Evolutionary conservation across 2,797 vertebrate species (phyloP).

Genomic region (Spinibarbus caldwelli): DNA sequence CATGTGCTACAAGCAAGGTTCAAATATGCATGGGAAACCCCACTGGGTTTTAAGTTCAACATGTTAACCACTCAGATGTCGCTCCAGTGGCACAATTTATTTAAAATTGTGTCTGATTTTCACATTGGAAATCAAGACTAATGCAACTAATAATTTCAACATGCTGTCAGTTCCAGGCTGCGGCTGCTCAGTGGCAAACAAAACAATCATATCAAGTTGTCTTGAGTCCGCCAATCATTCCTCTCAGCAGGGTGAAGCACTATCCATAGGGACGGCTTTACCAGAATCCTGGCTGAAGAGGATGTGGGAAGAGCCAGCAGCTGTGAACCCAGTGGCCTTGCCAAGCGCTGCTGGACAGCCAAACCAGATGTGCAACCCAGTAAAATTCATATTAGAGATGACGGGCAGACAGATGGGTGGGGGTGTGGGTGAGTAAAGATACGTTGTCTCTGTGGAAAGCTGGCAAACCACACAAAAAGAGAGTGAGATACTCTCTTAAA

Average conservation of each 20-base stretch:
- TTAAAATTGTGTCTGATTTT: conserved; percentile 1
- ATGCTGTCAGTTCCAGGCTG: not conserved
- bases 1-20: not conserved
- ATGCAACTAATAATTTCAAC: conserved; percentile 21
- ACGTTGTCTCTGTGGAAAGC: not conserved
- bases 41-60: not conserved
- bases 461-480: conserved; percentile 8
- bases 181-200: conserved; percentile 22
- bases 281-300: conserved; percentile 68
- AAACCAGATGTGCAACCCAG: conserved; percentile 69
- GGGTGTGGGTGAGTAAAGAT: conserved; percentile 5
- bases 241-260: conserved; percentile 67
- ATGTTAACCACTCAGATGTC: not conserved
- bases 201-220: conserved; percentile 28
- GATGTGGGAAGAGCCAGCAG: conserved; percentile 68
- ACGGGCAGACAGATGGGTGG: conserved; percentile 60
- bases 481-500: not conserved
- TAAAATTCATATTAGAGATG: conserved; percentile 62
- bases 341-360: conserved; percentile 66
- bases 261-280: conserved; percentile 71
- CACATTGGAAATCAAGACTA: conserved; percentile 14
- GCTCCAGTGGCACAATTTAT: not conserved
- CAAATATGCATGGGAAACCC: not conserved
- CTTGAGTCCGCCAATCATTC: conserved; percentile 55
- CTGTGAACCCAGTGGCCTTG: conserved; percentile 67